phyloP scores from a whole-genome alignment of 2,888 invertebrate species.

The Yponomeuta cagnagella region DNA sequence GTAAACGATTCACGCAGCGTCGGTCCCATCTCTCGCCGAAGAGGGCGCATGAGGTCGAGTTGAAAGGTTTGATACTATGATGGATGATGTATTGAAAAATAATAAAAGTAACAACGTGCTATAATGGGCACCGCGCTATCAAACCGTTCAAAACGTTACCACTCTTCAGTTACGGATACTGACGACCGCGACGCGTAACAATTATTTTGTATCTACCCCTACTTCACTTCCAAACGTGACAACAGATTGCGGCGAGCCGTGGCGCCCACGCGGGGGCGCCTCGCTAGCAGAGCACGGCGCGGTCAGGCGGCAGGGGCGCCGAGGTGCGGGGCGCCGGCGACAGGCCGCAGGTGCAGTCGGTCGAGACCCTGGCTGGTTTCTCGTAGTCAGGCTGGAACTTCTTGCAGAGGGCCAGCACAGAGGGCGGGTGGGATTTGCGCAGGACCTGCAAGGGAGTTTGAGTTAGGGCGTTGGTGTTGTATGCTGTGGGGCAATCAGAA shows the following conservation, averaged over 20 bases:
- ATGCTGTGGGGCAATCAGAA: too few species aligned
- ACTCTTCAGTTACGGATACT: not conserved
- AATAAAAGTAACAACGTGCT: too few species aligned
- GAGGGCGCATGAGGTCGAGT: too few species aligned
- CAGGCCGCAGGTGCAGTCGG: conserved; percentile 22
- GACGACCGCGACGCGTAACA: too few species aligned
- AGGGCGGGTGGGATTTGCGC: conserved; percentile 76
- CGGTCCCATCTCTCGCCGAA: too few species aligned
- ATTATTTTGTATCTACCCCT: too few species aligned
- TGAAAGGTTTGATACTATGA: too few species aligned
- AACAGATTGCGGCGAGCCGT: conserved; percentile 14
- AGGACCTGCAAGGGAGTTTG: conserved; percentile 50
- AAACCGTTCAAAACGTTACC: not conserved
- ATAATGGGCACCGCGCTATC: not conserved
- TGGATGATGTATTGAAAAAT: too few species aligned
- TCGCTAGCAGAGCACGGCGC: conserved; percentile 58
- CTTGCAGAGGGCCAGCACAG: conserved; percentile 70
- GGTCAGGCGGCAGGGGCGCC: conserved; percentile 30
- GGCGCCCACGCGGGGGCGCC: conserved; percentile 22
- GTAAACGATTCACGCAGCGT: too few species aligned
- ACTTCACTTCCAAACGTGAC: not conserved
- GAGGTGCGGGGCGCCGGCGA: conserved; percentile 25
- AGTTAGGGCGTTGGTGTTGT: too few species aligned
- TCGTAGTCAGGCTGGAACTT: conserved; percentile 73
- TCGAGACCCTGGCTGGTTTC: conserved; percentile 52